Conservation (phyloP, 35 echinoderm and acorn worm species). For the Anneissia japonica region DNA sequence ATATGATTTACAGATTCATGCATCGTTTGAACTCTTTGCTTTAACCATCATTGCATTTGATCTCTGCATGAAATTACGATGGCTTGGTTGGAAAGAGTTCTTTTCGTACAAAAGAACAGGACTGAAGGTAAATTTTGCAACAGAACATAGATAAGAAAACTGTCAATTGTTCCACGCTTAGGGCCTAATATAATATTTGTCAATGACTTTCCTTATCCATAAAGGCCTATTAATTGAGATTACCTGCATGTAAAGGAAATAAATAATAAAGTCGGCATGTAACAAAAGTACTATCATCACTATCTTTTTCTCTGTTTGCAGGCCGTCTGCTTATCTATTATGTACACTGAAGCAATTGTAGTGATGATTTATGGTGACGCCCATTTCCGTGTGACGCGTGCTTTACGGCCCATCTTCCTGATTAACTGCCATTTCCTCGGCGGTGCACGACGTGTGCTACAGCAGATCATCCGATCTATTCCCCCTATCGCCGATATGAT, state of each 20-base stretch:
- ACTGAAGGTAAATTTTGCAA: constrained; percentile 79
- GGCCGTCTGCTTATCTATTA: constrained; percentile 62
- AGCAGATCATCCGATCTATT: constrained; percentile 87
- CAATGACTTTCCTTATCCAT: too few relatives aligned
- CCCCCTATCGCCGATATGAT: constrained; percentile 93
- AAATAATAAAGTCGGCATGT: too few relatives aligned
- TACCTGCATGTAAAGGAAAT: too few relatives aligned
- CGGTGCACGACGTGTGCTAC: constrained; percentile 77
- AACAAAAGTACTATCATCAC: too few relatives aligned
- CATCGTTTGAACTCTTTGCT: constrained; percentile 72
- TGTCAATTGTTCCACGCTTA: too few relatives aligned
- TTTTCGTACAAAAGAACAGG: constrained; percentile 64
- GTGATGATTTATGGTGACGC: constrained; percentile 60
- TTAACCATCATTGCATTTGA: constrained; percentile 83
- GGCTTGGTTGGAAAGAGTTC: constrained; percentile 69
- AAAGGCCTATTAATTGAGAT: too few relatives aligned
- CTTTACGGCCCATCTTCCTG: constrained; percentile 82
- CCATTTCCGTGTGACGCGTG: constrained; percentile 83
- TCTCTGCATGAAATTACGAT: constrained; percentile 83
- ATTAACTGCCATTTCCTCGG: constrained; percentile 89
- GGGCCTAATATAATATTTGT: too few relatives aligned
- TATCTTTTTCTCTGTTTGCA: constrained; percentile 17
- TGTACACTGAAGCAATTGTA: constrained; percentile 78
- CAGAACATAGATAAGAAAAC: too few relatives aligned
- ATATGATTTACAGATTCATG: constrained; percentile 59